Evolutionary conservation across 1,140 invertebrate species (phyloP), one percentile per base, ranked within the genome.

Genomic region (Homarus americanus): DNA sequence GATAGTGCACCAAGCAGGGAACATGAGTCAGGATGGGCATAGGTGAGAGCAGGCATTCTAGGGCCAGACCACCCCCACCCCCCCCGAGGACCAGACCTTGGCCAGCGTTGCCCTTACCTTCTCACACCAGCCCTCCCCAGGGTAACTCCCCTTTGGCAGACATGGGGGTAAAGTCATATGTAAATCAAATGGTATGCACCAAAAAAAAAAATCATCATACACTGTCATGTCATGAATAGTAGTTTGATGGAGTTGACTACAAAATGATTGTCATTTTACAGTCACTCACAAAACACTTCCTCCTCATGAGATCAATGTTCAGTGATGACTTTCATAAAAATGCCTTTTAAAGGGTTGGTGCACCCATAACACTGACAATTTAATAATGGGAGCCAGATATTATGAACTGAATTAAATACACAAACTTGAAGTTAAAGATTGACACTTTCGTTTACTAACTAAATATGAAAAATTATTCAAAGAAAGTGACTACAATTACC

Each of bases 91-190:
- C 49, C 79, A 82, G 32, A 73, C 69, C 66, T 84, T 41, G 83
- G 49, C 66, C 88, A 69, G 76, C 38, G 53, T 73, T 58, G 82
- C 88, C 91, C 80, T 87, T 91, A 92, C 92, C 92, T 92, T 92
- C 88, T 92, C 66, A 40, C 92, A 92, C 92, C 92, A 92, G 82
- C 90, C 92, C 87, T 92, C 92, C 76, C 90, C 92, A 82, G 89
- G 92, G 86, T 34, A 49, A 78, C 80, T 91, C 72, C 90, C 92
- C 92, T 92, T 91, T 85, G 87, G 69, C 83, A 82, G 79, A 87
- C 87, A 92, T 90, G 88, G 88, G 88, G 88, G 80, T 76, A 90
- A 83, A 90, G 80, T 73, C 49, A 58, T 63, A 53, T 49, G 69
- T 84, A 90, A 83, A 90, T 90, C 49, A 90, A 88, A 34, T 66